Base-by-base conservation (phyloP, 2,797 vertebrate species). In the Phrynocephalus vlangalii region DNA sequence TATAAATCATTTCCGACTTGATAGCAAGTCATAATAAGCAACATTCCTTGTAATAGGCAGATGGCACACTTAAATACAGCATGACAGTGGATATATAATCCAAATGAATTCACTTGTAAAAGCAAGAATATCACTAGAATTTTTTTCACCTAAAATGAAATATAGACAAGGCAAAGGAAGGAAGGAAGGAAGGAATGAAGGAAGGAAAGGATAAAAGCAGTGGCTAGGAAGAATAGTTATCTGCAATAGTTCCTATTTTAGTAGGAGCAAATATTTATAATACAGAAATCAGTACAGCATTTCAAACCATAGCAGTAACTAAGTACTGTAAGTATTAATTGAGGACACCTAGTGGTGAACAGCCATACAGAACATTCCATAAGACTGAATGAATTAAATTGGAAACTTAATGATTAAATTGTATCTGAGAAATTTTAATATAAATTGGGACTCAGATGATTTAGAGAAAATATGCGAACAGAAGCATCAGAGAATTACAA, bases 271-370 rank as follows among this genome's bases (percentile, higher is more conserved):
- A 68, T 18, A 70, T 77, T 79, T 84, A 38, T 70, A 84, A 72
- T 84, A 50, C 6, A 73, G 28, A 68, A n/a, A 77, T 85, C 67
- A 38, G 82, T 91, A 77, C 70, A 71, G 5, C 71, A 71, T 83
- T 82, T 73, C 44, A 44, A 24, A 60, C 70, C 8, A 38, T 15
- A 50, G 28, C 79, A 63, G 38, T 33, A 33, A 33, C 33, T 6
- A 82, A 38, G 60, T 63, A 38, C 38, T 38, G 33, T 33, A 20
- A 13, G 26, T 20, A 78, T 75, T 88, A 90, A 81, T 89, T 91
- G 92, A 16, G 83, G 95, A 95, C 96, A 90, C 86, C 96, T 96
- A 94, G 94, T 91, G 96, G 95, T 82, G 6, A 2, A 79, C 33
- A 76, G 2, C 16, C 67, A 60, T 70, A 80, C 63, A 81, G 79